These are phyloP conservation scores for Gambusia affinis DNA, from an alignment of 2,113 vertebrate genomes.

Conservation along the genomic window DNA sequence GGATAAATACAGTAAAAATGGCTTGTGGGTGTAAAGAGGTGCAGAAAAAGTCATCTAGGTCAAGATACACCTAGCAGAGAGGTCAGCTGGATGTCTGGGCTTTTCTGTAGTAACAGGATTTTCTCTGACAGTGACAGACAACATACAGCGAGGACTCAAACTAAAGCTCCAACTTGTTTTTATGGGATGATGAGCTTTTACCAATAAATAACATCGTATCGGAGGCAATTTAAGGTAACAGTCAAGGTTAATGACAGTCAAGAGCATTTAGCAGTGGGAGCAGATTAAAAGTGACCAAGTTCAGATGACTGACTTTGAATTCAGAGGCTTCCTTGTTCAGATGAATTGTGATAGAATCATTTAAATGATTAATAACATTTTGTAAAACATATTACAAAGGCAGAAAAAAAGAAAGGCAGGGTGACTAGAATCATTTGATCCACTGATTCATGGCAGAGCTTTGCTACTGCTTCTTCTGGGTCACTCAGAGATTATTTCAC, in stretches of 20 bases:
- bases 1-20: not conserved
- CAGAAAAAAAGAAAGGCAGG: not conserved
- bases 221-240: not conserved
- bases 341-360: not conserved
- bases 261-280: not conserved
- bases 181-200: not conserved
- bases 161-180: not conserved
- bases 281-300: not conserved
- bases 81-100: not conserved
- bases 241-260: not conserved
- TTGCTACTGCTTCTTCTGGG: not conserved
- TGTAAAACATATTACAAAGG: not conserved
- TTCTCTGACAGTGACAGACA: not conserved
- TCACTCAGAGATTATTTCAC: not conserved
- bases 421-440: not conserved
- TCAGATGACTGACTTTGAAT: not conserved
- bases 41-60: not conserved
- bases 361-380: not conserved
- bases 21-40: not conserved
- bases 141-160: not conserved
- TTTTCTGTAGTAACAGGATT: too few species aligned
- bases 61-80: not conserved
- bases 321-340: not conserved
- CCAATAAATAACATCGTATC: not conserved
- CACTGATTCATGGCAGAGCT: not conserved